These are phyloP conservation scores for Sus scrofa DNA, from an alignment of 2,113 vertebrate species.

Conservation along the genomic window DNA sequence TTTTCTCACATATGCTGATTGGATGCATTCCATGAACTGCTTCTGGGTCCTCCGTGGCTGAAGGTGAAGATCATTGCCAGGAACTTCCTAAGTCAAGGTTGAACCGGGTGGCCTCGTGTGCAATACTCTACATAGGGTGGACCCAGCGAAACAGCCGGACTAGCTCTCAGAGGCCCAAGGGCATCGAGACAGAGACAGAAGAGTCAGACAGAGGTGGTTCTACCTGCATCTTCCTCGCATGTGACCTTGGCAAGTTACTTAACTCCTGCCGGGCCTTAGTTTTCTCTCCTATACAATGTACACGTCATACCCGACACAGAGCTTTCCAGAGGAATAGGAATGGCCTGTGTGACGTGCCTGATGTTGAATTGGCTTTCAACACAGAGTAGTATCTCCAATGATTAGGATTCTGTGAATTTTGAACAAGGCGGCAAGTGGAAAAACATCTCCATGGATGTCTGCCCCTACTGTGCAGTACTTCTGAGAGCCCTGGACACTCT, in stretches of 20 bases:
- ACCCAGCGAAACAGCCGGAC: not conserved
- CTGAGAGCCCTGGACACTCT: not conserved
- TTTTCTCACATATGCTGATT: not conserved
- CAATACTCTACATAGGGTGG: not conserved
- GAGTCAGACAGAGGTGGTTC: not conserved
- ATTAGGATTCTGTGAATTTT: not conserved
- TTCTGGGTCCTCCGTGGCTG: not conserved
- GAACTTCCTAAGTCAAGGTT: not conserved
- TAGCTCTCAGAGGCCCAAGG: not conserved
- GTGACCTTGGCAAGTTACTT: not conserved
- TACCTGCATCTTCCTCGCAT: not conserved
- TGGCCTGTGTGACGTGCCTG: not conserved
- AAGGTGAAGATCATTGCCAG: not conserved
- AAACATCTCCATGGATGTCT: not conserved
- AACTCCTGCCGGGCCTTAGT: not conserved
- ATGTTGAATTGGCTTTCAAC: not conserved
- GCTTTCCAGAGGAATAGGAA: not conserved
- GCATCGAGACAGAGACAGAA: rapidly evolving
- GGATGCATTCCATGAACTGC: not conserved
- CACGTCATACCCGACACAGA: not conserved
- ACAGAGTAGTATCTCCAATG: not conserved
- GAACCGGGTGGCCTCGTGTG: not conserved
- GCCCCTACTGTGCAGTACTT: not conserved
- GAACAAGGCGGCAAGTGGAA: not conserved
- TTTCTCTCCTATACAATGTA: not conserved